Conservation (phyloP, 2,888 invertebrate species). For the Chloromyia formosa region DNA sequence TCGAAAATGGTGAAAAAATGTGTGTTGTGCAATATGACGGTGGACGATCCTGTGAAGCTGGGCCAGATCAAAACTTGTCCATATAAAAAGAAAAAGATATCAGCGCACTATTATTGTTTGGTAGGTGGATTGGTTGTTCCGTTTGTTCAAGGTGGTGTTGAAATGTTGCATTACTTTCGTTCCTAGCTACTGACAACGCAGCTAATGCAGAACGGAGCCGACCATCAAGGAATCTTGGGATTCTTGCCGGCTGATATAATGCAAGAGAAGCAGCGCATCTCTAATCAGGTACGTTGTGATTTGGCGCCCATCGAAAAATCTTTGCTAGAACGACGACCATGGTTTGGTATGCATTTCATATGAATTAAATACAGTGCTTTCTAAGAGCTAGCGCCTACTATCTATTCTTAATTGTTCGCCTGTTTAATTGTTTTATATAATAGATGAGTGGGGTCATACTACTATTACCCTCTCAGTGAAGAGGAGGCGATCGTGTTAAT, state of each 20-base stretch:
- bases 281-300: conserved; percentile 67
- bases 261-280: conserved; percentile 72
- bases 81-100: conserved; percentile 64
- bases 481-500: no score
- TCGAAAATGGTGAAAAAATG: conserved; percentile 58
- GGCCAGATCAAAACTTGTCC: conserved; percentile 66
- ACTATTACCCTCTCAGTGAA: no score
- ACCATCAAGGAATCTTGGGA: conserved; percentile 76
- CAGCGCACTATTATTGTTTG: conserved; percentile 80
- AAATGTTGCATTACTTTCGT: conserved; percentile 50
- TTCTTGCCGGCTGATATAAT: conserved; percentile 76
- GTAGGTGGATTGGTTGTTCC: conserved; percentile 64
- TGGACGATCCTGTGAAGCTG: conserved; percentile 67
- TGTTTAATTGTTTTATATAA: no score
- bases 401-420: no score
- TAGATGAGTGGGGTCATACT: no score
- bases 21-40: conserved; percentile 66
- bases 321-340: no score
- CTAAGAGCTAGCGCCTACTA: no score
- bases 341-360: no score
- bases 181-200: conserved; percentile 76
- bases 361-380: no score
- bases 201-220: conserved; percentile 73
- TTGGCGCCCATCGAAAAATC: no score
- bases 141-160: background rate